A percentile compares a stretch with the other conserved stretches of the same genome.
These are phyloP conservation scores for Sarcophaga variegata DNA, from an alignment of 2,888 invertebrate genomes.

Conservation along the genomic window DNA sequence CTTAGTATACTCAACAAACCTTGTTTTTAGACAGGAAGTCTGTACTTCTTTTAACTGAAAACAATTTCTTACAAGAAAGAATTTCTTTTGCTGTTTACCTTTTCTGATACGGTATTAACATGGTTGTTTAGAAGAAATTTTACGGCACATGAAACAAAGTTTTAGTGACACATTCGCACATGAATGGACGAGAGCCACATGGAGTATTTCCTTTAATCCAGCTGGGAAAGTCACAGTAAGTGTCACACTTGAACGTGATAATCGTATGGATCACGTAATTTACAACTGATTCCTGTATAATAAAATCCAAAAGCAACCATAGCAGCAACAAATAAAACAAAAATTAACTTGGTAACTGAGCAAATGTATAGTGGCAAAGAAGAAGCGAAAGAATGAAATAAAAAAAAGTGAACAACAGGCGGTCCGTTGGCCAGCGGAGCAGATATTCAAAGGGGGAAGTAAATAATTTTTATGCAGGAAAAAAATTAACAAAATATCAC, in stretches of 20 bases:
- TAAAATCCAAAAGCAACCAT: constrained; percentile 27
- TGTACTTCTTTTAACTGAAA: constrained; percentile 18
- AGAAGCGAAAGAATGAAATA: constrained; percentile 16
- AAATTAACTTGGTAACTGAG: constrained; percentile 42
- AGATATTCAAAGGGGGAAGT: no score
- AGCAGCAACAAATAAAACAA: constrained; percentile 20
- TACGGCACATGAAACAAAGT: no score
- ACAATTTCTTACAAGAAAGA: constrained; percentile 20
- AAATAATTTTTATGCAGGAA: no score
- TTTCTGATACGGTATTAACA: neutral
- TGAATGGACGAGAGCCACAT: neutral
- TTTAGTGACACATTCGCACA: neutral
- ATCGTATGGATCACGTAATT: constrained; percentile 73
- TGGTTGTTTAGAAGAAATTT: no score
- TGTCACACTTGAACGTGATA: constrained; percentile 70
- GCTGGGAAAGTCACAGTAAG: constrained; percentile 63
- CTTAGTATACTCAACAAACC: neutral
- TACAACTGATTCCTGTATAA: constrained; percentile 69
- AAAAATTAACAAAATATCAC: no score
- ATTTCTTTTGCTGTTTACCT: neutral
- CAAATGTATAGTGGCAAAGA: constrained; percentile 43
- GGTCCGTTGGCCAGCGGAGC: constrained; percentile 26
- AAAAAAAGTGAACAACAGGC: constrained; percentile 60
- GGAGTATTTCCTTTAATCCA: constrained; percentile 56
- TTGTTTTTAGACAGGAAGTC: constrained; percentile 32